Evolutionary conservation across 2,797 vertebrate genomes (phyloP).

Genomic region (Schizothorax lantsangensis): DNA sequence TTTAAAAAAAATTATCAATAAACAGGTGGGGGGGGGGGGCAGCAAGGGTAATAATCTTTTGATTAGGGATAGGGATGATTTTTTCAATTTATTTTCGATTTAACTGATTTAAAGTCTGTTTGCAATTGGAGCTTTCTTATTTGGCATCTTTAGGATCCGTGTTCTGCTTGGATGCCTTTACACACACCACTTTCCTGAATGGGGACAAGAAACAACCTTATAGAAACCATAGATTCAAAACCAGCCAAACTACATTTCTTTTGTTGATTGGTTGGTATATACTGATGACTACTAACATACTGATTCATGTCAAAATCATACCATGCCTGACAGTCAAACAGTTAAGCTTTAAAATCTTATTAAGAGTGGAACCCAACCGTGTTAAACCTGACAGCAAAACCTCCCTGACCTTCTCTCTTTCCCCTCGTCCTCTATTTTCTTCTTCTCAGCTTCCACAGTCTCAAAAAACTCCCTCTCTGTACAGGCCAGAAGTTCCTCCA

Average conservation of each 20-base stretch:
- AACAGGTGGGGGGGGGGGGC: not conserved
- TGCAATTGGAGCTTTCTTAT: not conserved
- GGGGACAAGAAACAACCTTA: slow-evolving; percentile 40
- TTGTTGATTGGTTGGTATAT: not conserved
- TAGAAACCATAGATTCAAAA: not conserved
- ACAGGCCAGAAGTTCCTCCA: slow-evolving; percentile 69
- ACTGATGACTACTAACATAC: not conserved
- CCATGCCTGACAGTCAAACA: not conserved
- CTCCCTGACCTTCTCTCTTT: slow-evolving; percentile 15
- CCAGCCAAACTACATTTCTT: not conserved
- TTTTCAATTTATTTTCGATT: not conserved
- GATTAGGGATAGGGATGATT: no score
- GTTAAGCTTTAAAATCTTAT: not conserved
- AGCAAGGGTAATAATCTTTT: not conserved
- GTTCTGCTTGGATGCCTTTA: slow-evolving; percentile 59
- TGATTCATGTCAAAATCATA: not conserved
- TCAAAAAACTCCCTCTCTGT: slow-evolving; percentile 80
- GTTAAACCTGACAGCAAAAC: not conserved
- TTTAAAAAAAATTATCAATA: not conserved
- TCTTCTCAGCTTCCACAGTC: slow-evolving; percentile 75
- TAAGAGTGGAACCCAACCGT: not conserved
- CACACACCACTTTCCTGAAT: slow-evolving; percentile 70
- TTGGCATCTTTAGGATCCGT: not conserved
- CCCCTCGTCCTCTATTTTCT: slow-evolving; percentile 66
- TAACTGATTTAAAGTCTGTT: not conserved